These are phyloP conservation scores for Corythoichthys intestinalis DNA, from an alignment of 2,113 vertebrate genomes.

Conservation along the genomic window DNA sequence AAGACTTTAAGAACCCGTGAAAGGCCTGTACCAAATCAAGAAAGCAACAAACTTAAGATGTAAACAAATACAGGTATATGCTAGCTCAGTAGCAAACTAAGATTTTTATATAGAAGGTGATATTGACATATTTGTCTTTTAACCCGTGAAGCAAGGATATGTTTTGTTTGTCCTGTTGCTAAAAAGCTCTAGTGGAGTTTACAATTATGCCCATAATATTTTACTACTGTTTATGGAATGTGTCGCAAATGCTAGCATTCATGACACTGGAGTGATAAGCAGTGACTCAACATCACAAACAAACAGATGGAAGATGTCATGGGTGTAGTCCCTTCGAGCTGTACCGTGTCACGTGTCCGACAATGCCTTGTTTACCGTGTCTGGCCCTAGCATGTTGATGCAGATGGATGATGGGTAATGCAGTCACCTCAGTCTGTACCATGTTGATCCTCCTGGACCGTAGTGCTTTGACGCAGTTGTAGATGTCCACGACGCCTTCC, in stretches of 20 bases:
- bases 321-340: slow-evolving; percentile 21
- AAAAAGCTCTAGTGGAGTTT: no score
- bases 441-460: slow-evolving; percentile 97
- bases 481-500: slow-evolving; percentile 98
- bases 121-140: not conserved
- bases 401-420: slow-evolving; percentile 72
- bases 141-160: not conserved
- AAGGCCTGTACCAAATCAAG: not conserved
- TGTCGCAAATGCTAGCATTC: not conserved
- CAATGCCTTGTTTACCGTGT: slow-evolving; percentile 5
- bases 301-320: not conserved
- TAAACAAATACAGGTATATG: not conserved
- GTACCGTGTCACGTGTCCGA: slow-evolving; percentile 17
- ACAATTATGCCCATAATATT: no score
- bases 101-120: not conserved
- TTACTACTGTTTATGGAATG: not conserved
- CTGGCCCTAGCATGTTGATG: slow-evolving; percentile 49
- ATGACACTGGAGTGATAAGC: not conserved
- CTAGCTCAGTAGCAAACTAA: not conserved
- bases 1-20: no score
- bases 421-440: slow-evolving; percentile 97
- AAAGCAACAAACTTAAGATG: not conserved
- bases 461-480: slow-evolving; percentile 98
- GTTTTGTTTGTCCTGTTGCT: not conserved
- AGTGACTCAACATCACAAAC: not conserved